Base-by-base conservation (phyloP, 1,140 invertebrate genomes). In the Subanguina moxae region DNA sequence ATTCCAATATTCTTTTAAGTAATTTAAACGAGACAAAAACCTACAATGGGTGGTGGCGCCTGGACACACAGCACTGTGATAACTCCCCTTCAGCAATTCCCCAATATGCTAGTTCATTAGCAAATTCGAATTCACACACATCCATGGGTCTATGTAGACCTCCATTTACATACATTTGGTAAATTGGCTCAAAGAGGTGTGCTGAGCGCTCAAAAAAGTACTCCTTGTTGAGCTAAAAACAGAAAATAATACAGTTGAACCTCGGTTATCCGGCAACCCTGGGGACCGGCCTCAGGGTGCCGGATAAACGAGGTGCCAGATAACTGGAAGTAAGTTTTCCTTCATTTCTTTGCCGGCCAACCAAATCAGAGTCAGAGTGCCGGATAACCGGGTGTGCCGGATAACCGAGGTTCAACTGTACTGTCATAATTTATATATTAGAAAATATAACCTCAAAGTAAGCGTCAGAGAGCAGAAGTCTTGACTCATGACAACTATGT, bases 171-270 rank as follows among this genome's bases (percentile, higher is more conserved):
- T 74, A 74, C 42, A 67, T 65, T 46, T 71, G 63, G 64, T 71
- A 74, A 21, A 74, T 72, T 7, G 30, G 17, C 19, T 64, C 62
- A 45, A 74, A 74, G n/a, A 74, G 21, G 5, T 71, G 65, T 7
- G 73, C 19, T 23, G 72, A 66, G 9, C 74, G 17, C 45, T 74
- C 72, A 28, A 75, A 74, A 42, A 75, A 74, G 38, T 74, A 74
- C 45, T 73, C 71, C n/a, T 68, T 58, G 0, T 67, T 75, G 57
- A 27, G 57, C 67, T 73, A 19, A 8, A 73, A 67, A 32, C 11
- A 11, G 11, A 58, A 30, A 11, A 58, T 58, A 58, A 11, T 58
- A 23, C n/a, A n/a, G n/a, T n/a, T n/a, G n/a, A n/a, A n/a, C n/a
- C n/a, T n/a, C n/a, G n/a, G n/a, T n/a, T n/a, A n/a, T n/a, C n/a